phyloP scores from a whole-genome alignment of 2,797 vertebrate genomes.

The Epinephelus malabaricus region DNA sequence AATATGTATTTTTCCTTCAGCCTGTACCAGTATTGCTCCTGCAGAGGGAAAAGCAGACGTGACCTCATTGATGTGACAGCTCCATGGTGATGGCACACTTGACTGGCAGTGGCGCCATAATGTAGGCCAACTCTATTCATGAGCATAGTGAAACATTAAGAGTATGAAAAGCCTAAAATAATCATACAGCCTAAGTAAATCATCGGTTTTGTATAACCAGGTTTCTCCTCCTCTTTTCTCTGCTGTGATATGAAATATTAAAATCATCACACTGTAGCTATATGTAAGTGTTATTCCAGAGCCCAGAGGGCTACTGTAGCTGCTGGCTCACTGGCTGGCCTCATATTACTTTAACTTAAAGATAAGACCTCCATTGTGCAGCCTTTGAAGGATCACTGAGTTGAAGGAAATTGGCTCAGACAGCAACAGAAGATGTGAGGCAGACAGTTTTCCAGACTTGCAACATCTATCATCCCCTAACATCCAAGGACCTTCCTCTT shows the following conservation, averaged over 20 bases:
- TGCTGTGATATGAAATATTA: conserved; percentile 53
- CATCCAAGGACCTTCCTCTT: conserved; percentile 41
- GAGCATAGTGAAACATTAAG: conserved; percentile 36
- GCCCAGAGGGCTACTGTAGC: conserved; percentile 17
- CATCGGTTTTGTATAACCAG: conserved; percentile 7
- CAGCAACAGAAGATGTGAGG: conserved; percentile 26
- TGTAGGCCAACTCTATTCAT: conserved; percentile 68
- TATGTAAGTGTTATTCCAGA: conserved; percentile 44
- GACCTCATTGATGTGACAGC: conserved; percentile 80
- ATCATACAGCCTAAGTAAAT: conserved; percentile 11
- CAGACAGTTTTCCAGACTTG: conserved; percentile 51
- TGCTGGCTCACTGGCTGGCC: conserved; percentile 19
- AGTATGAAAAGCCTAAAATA: conserved; percentile 24
- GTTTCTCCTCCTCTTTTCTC: conserved; percentile 23
- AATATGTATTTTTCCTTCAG: conserved; percentile 7
- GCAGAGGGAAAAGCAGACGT: conserved; percentile 45
- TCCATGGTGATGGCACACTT: conserved; percentile 66
- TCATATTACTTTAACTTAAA: conserved; percentile 59
- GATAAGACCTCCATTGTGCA: conserved; percentile 52
- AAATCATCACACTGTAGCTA: conserved; percentile 39
- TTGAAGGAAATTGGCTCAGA: conserved; percentile 65
- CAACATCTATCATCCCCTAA: conserved; percentile 52
- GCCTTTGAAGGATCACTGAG: conserved; percentile 52
- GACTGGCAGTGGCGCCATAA: conserved; percentile 61
- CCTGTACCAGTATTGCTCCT: conserved; percentile 20